phyloP scores from a whole-genome alignment of 2,888 invertebrate species.

The Chouioia cunea region DNA sequence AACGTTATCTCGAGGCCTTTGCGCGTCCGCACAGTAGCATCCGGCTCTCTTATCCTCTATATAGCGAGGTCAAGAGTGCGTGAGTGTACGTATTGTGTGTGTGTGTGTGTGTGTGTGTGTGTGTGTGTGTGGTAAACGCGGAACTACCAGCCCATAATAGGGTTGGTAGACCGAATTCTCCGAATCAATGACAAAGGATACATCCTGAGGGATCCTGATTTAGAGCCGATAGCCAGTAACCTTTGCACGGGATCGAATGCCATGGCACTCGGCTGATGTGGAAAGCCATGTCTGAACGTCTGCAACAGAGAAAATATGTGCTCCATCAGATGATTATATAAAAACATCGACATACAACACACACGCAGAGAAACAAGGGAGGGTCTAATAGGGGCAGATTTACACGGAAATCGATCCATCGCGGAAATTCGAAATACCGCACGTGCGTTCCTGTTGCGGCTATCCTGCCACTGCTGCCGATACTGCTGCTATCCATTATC shows the following conservation, averaged over 20 bases:
- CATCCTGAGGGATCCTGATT: slow-evolving; percentile 94
- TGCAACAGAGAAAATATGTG: slow-evolving; percentile 71
- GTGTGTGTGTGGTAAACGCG: neutral
- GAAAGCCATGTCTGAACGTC: slow-evolving; percentile 99
- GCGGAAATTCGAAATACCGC: too few relatives aligned
- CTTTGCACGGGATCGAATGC: slow-evolving; percentile 99
- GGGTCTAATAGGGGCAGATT: too few relatives aligned
- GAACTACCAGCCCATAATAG: too few relatives aligned
- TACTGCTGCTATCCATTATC: too few relatives aligned
- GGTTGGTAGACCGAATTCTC: slow-evolving; percentile 1
- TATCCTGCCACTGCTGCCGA: too few relatives aligned
- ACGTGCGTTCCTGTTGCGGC: too few relatives aligned
- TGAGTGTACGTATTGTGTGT: neutral
- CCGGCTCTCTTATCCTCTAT: slow-evolving; percentile 15
- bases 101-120: neutral
- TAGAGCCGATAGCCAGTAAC: slow-evolving; percentile 96
- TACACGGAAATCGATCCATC: too few relatives aligned
- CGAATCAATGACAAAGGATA: slow-evolving; percentile 84
- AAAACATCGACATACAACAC: too few relatives aligned
- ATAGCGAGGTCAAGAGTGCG: slow-evolving; percentile 22
- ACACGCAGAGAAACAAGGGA: too few relatives aligned
- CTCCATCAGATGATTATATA: slow-evolving; percentile 28
- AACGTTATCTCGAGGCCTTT: slow-evolving; percentile 19
- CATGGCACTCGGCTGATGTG: slow-evolving; percentile 95
- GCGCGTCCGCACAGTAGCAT: neutral